These are phyloP conservation scores for Conus betulinus DNA, from an alignment of 1,140 invertebrate species.

Conservation along the genomic window DNA sequence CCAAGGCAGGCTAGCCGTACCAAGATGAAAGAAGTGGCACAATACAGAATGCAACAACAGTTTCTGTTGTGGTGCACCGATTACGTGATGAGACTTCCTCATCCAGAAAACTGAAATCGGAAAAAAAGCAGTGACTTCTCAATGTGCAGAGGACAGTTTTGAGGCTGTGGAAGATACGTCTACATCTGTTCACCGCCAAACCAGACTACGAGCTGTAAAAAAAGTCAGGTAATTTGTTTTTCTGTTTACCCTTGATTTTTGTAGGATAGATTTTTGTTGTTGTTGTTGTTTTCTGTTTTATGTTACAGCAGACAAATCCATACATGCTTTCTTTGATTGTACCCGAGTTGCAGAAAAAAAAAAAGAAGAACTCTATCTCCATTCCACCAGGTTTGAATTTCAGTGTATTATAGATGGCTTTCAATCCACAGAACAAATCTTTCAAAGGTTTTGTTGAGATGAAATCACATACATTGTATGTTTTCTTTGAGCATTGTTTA, in stretches of 20 bases:
- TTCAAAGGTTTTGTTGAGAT: too few species aligned
- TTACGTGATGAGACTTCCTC: constrained; percentile 33
- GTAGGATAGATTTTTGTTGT: too few species aligned
- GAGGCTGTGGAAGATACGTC: background rate
- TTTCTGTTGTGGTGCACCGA: constrained; percentile 48
- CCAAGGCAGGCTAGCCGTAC: background rate
- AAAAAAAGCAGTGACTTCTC: background rate
- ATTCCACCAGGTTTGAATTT: too few species aligned
- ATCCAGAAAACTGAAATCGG: background rate
- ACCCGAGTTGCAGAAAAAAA: too few species aligned
- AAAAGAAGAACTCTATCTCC: too few species aligned
- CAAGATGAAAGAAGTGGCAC: constrained; percentile 38
- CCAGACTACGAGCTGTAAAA: background rate
- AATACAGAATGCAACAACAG: constrained; percentile 39
- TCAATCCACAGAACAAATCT: too few species aligned
- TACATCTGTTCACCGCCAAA: background rate
- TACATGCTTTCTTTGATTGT: too few species aligned
- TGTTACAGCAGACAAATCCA: background rate
- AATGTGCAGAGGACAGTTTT: background rate
- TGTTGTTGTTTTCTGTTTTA: background rate
- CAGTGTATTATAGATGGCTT: too few species aligned
- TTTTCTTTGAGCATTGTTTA: too few species aligned
- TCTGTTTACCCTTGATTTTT: too few species aligned
- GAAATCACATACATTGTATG: too few species aligned
- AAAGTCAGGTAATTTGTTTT: background rate